Conservation (phyloP, 2,797 vertebrate genomes). For the Danio tinwini region DNA sequence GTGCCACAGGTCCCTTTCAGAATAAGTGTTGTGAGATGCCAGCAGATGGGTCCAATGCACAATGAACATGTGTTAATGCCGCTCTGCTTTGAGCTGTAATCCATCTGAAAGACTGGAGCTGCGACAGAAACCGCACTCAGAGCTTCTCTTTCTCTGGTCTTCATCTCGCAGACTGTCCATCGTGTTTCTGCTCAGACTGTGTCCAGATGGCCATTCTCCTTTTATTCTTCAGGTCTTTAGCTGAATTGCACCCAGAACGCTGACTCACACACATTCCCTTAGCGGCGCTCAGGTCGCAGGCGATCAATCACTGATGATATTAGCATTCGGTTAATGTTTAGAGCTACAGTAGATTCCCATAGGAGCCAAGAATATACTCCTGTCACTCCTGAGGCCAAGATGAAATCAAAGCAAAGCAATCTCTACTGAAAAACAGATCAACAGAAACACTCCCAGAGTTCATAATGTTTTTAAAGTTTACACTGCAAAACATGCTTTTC, state of each 20-base stretch:
- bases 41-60: neutral
- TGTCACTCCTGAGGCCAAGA: neutral
- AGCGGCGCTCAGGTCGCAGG: neutral
- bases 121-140: neutral
- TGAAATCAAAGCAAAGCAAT: neutral
- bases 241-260: conserved; percentile 25
- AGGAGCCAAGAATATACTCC: neutral
- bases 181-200: conserved; percentile 24
- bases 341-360: neutral
- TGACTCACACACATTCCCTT: conserved; percentile 29
- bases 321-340: neutral
- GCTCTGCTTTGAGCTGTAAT: neutral
- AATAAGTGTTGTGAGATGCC: neutral
- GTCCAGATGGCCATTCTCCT: conserved; percentile 28
- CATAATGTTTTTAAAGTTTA: too few relatives aligned
- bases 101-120: neutral
- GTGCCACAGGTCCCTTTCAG: too few relatives aligned
- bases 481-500: too few relatives aligned
- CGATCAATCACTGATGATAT: conserved; percentile 10
- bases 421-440: too few relatives aligned
- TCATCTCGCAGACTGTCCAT: conserved; percentile 4
- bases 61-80: neutral
- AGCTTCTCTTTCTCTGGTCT: conserved; percentile 22
- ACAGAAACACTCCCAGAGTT: too few relatives aligned
- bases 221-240: conserved; percentile 19